Evolutionary conservation across 2,888 invertebrate species (phyloP), one percentile per base, ranked within the genome.

Genomic region (Cephus rjabovi): DNA sequence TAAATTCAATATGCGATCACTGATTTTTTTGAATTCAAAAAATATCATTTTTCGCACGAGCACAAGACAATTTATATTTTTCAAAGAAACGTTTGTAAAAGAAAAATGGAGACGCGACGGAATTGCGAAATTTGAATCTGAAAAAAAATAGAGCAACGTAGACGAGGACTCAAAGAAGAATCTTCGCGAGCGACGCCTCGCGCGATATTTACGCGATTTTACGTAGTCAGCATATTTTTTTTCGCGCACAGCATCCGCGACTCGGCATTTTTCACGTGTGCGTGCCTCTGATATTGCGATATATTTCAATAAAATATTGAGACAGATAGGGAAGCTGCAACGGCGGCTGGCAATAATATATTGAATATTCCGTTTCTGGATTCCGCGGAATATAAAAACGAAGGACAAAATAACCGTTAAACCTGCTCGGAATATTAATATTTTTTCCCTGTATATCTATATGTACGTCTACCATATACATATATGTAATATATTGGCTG

Each of bases 271-370:
- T 74, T 35, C 74, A n/a, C 84, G 82, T 79, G 78, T 81, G 83
- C 85, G 82, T 80, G 73, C 82, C 77, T 80, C 80, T 40, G 83
- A 87, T 86, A 88, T 86, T 86, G 84, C 83, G 85, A 87, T 87
- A 86, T 84, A 85, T 87, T 89, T 86, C 87, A 89, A 89, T 89
- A 89, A 89, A 89, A 88, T 87, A 89, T 87, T 86, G 87, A 87
- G 86, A 87, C 87, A 84, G 87, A 82, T 84, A 83, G 76, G 83
- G 80, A 37, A 77, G 74, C 77, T 75, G 75, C 35, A 70, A 73
- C 82, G 80, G 76, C 82, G 81, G 79, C 83, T 80, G 82, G 80
- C 83, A 84, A 86, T 87, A 88, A 86, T 86, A 88, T 86, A 87
- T 87, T 86, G 86, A 87, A 87, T 87, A 88, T 87, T 86, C 85